These are phyloP conservation scores for Syritta pipiens DNA, from an alignment of 2,888 invertebrate species.

Conservation along the genomic window DNA sequence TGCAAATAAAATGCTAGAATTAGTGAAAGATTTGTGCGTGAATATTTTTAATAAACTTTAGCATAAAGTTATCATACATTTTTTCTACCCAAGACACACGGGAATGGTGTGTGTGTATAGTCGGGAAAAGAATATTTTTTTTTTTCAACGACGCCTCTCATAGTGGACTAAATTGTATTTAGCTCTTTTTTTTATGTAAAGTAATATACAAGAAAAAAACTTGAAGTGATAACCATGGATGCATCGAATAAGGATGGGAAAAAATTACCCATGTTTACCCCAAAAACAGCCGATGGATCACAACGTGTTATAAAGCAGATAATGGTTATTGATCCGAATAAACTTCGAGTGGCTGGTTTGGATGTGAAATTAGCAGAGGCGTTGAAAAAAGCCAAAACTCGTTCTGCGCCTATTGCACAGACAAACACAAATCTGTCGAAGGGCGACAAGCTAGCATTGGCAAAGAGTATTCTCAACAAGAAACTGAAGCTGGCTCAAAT, in stretches of 20 bases:
- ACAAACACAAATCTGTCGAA: background rate
- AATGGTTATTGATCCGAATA: slow-evolving; percentile 75
- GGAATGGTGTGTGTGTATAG: too few species aligned
- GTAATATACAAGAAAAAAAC: background rate
- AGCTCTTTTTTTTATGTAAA: background rate
- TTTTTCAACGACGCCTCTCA: background rate
- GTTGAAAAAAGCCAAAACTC: slow-evolving; percentile 71
- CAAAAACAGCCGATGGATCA: slow-evolving; percentile 45
- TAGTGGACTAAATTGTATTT: background rate
- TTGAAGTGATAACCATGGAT: slow-evolving; percentile 19
- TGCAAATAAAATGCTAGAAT: background rate
- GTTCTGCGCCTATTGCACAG: slow-evolving; percentile 3
- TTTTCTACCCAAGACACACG: too few species aligned
- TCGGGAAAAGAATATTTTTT: too few species aligned
- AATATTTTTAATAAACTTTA: background rate
- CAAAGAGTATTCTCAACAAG: slow-evolving; percentile 35
- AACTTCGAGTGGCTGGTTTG: slow-evolving; percentile 75
- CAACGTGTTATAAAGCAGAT: slow-evolving; percentile 75
- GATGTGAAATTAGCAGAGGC: slow-evolving; percentile 76
- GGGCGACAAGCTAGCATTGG: slow-evolving; percentile 29
- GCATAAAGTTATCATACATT: background rate
- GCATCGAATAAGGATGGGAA: slow-evolving; percentile 8
- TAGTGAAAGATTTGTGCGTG: background rate
- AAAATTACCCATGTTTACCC: slow-evolving; percentile 36
- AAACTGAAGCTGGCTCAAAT: slow-evolving; percentile 27